Percentiles rank a stretch among this genome's conserved stretches.
Evolutionary conservation across 2,888 invertebrate genomes (phyloP).

Genomic region (Stictocephala bisonia): DNA sequence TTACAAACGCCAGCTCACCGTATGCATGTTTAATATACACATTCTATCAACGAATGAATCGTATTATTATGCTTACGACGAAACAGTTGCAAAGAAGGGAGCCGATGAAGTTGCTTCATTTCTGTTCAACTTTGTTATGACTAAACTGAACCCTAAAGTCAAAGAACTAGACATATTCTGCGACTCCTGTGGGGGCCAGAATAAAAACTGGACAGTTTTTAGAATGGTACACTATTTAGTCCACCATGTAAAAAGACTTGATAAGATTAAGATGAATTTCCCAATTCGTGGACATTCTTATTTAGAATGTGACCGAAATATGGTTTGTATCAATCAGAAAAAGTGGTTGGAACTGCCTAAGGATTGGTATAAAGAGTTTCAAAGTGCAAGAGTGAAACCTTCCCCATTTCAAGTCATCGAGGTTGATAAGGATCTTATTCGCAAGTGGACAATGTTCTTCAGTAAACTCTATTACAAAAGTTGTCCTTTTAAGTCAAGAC

Average conservation of each 20-base stretch:
- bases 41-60: background rate
- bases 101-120: slow-evolving; percentile 35
- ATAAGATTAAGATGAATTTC: slow-evolving; percentile 12
- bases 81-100: slow-evolving; percentile 34
- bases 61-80: slow-evolving; percentile 23
- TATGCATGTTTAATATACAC: slow-evolving; percentile 33
- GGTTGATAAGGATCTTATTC: background rate
- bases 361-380: slow-evolving; percentile 19
- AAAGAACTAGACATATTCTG: slow-evolving; percentile 27
- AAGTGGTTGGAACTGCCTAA: slow-evolving; percentile 6
- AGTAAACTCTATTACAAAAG: background rate
- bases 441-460: background rate
- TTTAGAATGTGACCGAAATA: slow-evolving; percentile 35
- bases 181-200: slow-evolving; percentile 39
- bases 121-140: slow-evolving; percentile 10
- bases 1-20: slow-evolving; percentile 33
- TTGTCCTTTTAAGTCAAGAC: slow-evolving; percentile 5
- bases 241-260: background rate
- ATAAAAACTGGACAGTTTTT: slow-evolving; percentile 39
- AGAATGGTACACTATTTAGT: slow-evolving; percentile 15
- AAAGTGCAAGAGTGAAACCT: slow-evolving; percentile 5
- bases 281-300: slow-evolving; percentile 35
- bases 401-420: slow-evolving; percentile 4
- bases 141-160: background rate
- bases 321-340: slow-evolving; percentile 28